A percentile compares a stretch with the other conserved stretches of the same genome.
phyloP scores from a whole-genome alignment of 1,140 invertebrate genomes.

The Drosophila murphyi region DNA sequence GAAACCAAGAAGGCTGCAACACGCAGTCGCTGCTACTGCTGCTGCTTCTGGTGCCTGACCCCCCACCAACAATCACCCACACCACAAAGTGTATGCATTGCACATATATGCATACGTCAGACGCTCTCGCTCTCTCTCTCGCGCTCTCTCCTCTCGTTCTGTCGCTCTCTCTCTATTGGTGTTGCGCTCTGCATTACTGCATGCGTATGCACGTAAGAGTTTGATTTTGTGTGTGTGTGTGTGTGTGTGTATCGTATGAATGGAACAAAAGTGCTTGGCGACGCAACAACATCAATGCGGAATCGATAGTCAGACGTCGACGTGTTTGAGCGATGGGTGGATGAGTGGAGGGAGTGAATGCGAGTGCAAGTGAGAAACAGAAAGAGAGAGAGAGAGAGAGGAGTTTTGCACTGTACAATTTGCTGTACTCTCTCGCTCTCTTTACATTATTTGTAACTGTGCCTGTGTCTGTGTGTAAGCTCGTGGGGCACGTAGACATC shows the following conservation, averaged over 20 bases:
- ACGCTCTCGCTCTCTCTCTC: constrained; percentile 38
- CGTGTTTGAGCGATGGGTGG: constrained; percentile 22
- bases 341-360: constrained; percentile 1
- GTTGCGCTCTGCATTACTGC: constrained; percentile 34
- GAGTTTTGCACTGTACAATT: constrained; percentile 38
- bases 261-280: constrained; percentile 78
- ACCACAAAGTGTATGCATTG: constrained; percentile 41
- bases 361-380: constrained; percentile 7
- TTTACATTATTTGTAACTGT: constrained; percentile 29
- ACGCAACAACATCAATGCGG: constrained; percentile 50
- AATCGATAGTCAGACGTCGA: constrained; percentile 63
- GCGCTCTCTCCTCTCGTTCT: constrained; percentile 29
- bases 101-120: constrained; percentile 63
- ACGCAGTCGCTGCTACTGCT: constrained; percentile 54
- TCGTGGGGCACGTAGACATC: constrained; percentile 60
- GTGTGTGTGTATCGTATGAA: constrained; percentile 71
- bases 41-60: constrained; percentile 21
- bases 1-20: constrained; percentile 75
- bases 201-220: constrained; percentile 21
- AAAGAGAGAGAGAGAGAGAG: constrained; percentile 13
- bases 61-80: constrained; percentile 56
- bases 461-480: constrained; percentile 27
- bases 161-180: constrained; percentile 24
- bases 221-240: constrained; percentile 7
- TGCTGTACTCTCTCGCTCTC: constrained; percentile 18